phyloP scores from a whole-genome alignment of 2,888 invertebrate species.

The Gisinianus flammeolus region DNA sequence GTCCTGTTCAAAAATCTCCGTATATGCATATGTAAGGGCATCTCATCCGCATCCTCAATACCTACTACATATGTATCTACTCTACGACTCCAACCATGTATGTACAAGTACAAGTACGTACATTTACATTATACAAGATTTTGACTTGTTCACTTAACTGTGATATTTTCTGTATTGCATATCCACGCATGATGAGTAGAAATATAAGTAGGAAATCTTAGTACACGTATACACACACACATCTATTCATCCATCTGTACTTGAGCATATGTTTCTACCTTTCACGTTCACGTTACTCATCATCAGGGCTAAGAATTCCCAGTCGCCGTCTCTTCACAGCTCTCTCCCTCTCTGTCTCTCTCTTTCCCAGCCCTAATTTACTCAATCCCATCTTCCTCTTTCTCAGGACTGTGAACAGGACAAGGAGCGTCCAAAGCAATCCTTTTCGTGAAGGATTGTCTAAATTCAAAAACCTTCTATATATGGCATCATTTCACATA shows the following conservation, averaged over 20 bases:
- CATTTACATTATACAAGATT: neutral
- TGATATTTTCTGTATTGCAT: neutral
- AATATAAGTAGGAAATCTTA: neutral
- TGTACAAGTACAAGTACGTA: neutral
- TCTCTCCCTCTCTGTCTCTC: slow-evolving; percentile 20
- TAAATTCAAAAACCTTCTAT: neutral
- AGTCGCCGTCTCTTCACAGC: slow-evolving; percentile 26
- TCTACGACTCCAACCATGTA: neutral
- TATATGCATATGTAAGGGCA: slow-evolving; percentile 27
- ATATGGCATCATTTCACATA: no score
- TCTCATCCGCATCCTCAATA: slow-evolving; percentile 25
- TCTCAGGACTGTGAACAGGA: slow-evolving; percentile 4
- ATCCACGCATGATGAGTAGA: neutral
- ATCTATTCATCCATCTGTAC: slow-evolving; percentile 31
- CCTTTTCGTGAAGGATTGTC: slow-evolving; percentile 2
- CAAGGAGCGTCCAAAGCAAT: neutral
- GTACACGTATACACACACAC: neutral
- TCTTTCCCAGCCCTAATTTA: slow-evolving; percentile 28
- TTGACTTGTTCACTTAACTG: slow-evolving; percentile 4
- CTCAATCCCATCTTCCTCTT: slow-evolving; percentile 31
- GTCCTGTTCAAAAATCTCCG: slow-evolving; percentile 34
- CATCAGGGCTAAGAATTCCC: slow-evolving; percentile 38
- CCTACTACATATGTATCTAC: neutral
- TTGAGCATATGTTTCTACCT: slow-evolving; percentile 45
- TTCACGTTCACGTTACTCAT: slow-evolving; percentile 47